Percentiles rank a stretch among this genome's conserved stretches.
These are phyloP conservation scores for Sarcophilus harrisii DNA, from an alignment of 2,797 vertebrate genomes.

Conservation along the genomic window DNA sequence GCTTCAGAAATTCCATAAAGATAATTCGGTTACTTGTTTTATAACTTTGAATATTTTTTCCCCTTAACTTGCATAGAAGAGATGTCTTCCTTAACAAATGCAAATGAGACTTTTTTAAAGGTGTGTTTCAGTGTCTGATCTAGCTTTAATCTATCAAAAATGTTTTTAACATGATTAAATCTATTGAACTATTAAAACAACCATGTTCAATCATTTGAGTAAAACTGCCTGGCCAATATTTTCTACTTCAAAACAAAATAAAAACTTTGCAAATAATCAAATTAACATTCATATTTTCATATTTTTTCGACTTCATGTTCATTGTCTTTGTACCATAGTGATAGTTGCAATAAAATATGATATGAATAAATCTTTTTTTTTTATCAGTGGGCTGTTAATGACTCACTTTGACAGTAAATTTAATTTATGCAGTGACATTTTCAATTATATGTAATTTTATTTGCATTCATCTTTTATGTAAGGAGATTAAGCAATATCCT, in stretches of 20 bases:
- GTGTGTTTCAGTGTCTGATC: constrained; percentile 31
- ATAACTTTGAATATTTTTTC: constrained; percentile 22
- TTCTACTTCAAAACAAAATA: background rate
- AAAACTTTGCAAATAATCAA: background rate
- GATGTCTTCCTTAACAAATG: constrained; percentile 25
- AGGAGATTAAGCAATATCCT: constrained; percentile 12
- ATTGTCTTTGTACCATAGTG: background rate
- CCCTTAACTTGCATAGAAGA: constrained; percentile 8
- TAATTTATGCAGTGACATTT: constrained; percentile 13
- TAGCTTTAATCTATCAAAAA: constrained; percentile 38
- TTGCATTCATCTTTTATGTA: background rate
- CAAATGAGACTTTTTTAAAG: constrained; percentile 42
- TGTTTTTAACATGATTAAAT: constrained; percentile 37
- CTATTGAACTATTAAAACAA: constrained; percentile 34
- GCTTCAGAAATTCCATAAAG: background rate
- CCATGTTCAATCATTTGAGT: background rate
- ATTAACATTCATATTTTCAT: background rate
- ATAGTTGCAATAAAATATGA: background rate
- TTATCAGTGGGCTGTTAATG: background rate
- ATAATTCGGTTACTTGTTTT: constrained; percentile 25
- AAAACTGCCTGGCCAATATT: background rate
- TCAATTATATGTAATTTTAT: constrained; percentile 2
- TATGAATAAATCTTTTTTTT: background rate
- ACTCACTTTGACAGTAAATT: constrained; percentile 10
- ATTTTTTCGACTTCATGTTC: background rate